These are phyloP conservation scores for Ariolimax columbianus DNA, from an alignment of 2,888 invertebrate species.

Conservation along the genomic window DNA sequence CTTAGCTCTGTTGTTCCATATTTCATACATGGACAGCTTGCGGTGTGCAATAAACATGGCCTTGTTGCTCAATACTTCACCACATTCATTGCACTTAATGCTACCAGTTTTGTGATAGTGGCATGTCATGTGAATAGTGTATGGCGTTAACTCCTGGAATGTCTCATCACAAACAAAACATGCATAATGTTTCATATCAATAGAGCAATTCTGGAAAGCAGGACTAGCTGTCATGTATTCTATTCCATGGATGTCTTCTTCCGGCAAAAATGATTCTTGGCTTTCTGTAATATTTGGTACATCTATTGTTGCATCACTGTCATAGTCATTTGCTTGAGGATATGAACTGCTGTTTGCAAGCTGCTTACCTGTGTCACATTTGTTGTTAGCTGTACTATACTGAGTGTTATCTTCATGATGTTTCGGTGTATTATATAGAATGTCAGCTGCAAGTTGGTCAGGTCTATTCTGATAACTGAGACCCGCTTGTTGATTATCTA, in stretches of 20 bases:
- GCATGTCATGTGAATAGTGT: constrained; percentile 31
- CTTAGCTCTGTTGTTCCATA: constrained; percentile 31
- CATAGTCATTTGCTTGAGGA: neutral
- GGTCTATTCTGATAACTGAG: neutral
- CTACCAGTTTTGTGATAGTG: constrained; percentile 17
- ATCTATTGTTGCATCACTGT: constrained; percentile 50
- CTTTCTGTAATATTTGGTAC: neutral
- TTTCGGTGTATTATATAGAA: neutral
- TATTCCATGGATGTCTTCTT: neutral
- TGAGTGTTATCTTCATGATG: too few species aligned
- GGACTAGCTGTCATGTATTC: neutral
- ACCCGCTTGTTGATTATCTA: neutral
- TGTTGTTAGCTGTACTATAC: neutral
- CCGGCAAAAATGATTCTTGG: neutral
- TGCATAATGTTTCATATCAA: constrained; percentile 35
- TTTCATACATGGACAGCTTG: constrained; percentile 43
- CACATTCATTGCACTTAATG: constrained; percentile 37
- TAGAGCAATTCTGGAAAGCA: neutral
- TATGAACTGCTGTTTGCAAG: neutral
- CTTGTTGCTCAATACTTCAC: constrained; percentile 26
- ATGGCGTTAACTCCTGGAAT: constrained; percentile 11
- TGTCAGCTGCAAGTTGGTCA: neutral
- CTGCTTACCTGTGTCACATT: neutral
- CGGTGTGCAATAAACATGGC: constrained; percentile 20
- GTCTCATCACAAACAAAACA: constrained; percentile 47